phyloP scores from a whole-genome alignment of 2,113 vertebrate genomes.

The Columbina picui region DNA sequence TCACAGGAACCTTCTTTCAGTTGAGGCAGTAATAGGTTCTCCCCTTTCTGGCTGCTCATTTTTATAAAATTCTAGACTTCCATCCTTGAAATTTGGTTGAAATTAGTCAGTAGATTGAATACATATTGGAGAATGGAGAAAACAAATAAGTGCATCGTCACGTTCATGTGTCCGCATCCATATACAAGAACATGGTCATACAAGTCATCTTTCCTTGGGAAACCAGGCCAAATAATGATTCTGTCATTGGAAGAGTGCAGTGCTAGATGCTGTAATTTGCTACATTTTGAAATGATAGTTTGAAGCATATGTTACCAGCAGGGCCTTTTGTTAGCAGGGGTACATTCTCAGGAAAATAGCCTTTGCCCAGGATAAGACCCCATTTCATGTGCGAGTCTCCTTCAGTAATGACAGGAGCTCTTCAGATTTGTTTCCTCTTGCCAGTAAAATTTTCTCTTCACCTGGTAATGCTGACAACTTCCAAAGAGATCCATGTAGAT shows the following conservation, averaged over 20 bases:
- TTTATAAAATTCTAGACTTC: neutral
- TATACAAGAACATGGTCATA: neutral
- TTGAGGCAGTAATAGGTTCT: neutral
- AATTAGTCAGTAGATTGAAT: neutral
- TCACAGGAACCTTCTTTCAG: neutral
- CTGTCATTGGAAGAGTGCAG: neutral
- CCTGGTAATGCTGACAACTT: neutral
- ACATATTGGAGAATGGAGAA: neutral
- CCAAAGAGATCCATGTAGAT: neutral
- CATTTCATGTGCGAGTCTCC: neutral
- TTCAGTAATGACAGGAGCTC: neutral
- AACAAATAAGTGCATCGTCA: neutral
- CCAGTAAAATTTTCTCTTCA: neutral
- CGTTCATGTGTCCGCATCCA: neutral
- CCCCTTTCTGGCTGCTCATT: neutral
- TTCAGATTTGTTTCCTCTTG: neutral
- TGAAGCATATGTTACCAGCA: neutral
- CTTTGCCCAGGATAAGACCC: neutral
- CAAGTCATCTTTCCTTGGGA: neutral
- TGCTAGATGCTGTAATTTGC: neutral
- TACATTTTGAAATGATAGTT: neutral
- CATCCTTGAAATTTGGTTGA: neutral
- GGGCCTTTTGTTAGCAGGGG: accelerated
- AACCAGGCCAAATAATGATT: neutral
- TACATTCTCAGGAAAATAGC: neutral